phyloP scores from a whole-genome alignment of 2,113 vertebrate species.

The Lasiurus borealis region DNA sequence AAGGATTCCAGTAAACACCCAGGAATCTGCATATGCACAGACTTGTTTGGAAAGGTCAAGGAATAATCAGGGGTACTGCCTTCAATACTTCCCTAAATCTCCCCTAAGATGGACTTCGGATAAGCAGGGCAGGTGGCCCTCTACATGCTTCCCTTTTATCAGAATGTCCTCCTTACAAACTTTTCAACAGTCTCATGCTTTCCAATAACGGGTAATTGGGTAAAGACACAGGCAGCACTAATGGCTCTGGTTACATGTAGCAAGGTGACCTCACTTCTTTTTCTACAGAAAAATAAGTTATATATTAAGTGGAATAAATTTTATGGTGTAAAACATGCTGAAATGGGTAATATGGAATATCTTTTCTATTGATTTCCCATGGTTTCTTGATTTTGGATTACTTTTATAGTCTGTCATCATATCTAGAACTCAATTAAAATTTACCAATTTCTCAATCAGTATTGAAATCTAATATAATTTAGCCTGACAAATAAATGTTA shows the following conservation, averaged over 20 bases:
- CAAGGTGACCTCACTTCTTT: neutral
- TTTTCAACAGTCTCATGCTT: too few relatives aligned
- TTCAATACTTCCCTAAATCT: too few relatives aligned
- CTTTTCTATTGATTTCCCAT: neutral
- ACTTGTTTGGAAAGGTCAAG: too few relatives aligned
- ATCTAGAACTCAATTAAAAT: slow-evolving; percentile 30
- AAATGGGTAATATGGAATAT: neutral
- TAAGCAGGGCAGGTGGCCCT: too few relatives aligned
- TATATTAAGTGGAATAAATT: neutral
- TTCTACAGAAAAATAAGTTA: neutral
- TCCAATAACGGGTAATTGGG: neutral
- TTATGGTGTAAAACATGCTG: neutral
- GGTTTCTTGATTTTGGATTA: neutral
- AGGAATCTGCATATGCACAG: too few relatives aligned
- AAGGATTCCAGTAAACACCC: too few relatives aligned
- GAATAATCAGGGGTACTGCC: too few relatives aligned
- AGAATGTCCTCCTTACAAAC: too few relatives aligned
- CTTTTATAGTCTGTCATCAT: neutral
- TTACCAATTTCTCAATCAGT: neutral
- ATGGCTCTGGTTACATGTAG: neutral
- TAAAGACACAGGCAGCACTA: neutral
- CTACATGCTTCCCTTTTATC: too few relatives aligned
- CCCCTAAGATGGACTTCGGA: too few relatives aligned
- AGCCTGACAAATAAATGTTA: neutral
- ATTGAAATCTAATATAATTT: neutral